Evolutionary conservation across 2,888 invertebrate species (phyloP).

Genomic region (Orthosia cruda): DNA sequence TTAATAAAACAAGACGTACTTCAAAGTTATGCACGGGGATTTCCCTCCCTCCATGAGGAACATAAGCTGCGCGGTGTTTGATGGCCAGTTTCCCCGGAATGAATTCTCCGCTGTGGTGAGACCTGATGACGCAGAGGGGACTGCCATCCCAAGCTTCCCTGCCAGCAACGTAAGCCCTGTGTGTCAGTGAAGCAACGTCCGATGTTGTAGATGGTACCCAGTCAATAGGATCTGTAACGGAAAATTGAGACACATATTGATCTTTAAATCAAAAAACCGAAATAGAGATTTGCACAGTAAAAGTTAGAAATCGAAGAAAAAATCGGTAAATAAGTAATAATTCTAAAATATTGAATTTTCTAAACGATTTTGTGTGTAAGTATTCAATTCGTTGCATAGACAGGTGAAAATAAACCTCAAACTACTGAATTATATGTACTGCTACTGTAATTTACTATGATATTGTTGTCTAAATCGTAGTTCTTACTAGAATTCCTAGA

Average conservation of each 20-base stretch:
- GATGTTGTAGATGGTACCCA: slow-evolving; percentile 83
- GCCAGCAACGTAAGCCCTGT: slow-evolving; percentile 84
- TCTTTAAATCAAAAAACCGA: neutral
- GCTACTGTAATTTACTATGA: slow-evolving; percentile 13
- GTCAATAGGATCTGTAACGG: slow-evolving; percentile 75
- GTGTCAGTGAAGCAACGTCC: slow-evolving; percentile 75
- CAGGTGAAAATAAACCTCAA: neutral
- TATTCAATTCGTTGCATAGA: neutral
- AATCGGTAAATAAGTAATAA: neutral
- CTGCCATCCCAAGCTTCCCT: slow-evolving; percentile 88
- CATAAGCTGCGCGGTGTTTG: slow-evolving; percentile 83
- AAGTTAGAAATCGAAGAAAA: neutral
- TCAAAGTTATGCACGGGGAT: slow-evolving; percentile 88
- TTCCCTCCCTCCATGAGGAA: slow-evolving; percentile 84
- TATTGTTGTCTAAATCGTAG: neutral
- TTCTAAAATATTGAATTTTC: neutral
- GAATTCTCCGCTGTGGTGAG: slow-evolving; percentile 85
- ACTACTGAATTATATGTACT: neutral
- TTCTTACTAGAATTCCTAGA: slow-evolving; percentile 49
- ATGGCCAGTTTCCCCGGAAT: slow-evolving; percentile 87
- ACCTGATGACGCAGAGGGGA: slow-evolving; percentile 87
- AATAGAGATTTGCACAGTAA: neutral
- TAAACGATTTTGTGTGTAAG: neutral
- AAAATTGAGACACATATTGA: neutral
- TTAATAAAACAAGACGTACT: slow-evolving; percentile 74